These are phyloP conservation scores for Adrianichthys oophorus DNA, from an alignment of 2,797 vertebrate genomes.

Conservation along the genomic window DNA sequence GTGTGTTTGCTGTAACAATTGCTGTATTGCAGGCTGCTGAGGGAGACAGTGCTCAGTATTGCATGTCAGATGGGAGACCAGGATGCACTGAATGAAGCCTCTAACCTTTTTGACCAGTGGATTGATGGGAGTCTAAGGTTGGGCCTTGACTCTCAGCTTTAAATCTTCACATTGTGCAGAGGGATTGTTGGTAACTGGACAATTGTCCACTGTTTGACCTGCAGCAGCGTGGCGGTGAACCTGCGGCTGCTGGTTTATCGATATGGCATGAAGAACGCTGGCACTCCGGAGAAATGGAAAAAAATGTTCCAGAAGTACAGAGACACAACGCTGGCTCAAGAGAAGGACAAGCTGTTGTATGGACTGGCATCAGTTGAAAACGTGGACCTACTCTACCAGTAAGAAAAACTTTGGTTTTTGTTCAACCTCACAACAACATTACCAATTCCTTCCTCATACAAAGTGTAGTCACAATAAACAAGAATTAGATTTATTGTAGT, in stretches of 20 bases:
- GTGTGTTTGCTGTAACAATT: too few species aligned
- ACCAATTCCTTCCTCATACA: too few species aligned
- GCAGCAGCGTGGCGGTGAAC: conserved; percentile 82
- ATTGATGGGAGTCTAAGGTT: conserved; percentile 66
- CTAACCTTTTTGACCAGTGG: conserved; percentile 81
- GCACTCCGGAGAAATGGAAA: conserved; percentile 79
- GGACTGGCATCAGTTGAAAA: conserved; percentile 88
- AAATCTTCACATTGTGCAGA: neutral
- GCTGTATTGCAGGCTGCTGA: conserved; percentile 81
- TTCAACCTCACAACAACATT: neutral
- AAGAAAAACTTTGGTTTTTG: conserved; percentile 17
- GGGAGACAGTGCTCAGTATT: conserved; percentile 83
- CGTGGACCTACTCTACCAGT: conserved; percentile 83
- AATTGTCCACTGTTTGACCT: conserved; percentile 27
- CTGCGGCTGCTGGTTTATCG: conserved; percentile 90
- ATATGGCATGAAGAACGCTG: conserved; percentile 90
- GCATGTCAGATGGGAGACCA: conserved; percentile 84
- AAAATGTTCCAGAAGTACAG: conserved; percentile 84
- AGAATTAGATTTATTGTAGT: too few species aligned
- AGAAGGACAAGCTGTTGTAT: conserved; percentile 95
- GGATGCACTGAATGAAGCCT: conserved; percentile 72
- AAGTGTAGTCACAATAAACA: neutral
- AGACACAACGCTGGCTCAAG: conserved; percentile 85
- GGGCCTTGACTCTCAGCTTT: neutral
- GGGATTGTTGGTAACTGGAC: neutral